These are phyloP conservation scores for Drosophila barbarae DNA, from an alignment of 2,888 invertebrate genomes.

Conservation along the genomic window DNA sequence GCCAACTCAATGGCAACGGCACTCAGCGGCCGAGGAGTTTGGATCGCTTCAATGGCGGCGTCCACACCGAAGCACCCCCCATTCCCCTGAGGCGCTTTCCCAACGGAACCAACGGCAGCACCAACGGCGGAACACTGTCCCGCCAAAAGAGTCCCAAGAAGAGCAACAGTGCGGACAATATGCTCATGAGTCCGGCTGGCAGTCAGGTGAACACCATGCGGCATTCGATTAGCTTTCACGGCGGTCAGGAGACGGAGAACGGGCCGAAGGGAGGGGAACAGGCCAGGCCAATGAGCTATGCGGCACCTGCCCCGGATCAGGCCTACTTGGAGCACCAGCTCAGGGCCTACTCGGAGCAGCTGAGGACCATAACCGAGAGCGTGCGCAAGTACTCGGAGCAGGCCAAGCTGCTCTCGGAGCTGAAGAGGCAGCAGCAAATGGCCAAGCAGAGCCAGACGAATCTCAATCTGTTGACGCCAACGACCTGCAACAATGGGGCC, in stretches of 20 bases:
- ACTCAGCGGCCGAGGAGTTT: constrained; percentile 77
- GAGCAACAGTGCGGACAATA: constrained; percentile 75
- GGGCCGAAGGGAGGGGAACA: constrained; percentile 38
- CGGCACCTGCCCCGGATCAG: constrained; percentile 78
- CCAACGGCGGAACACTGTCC: constrained; percentile 50
- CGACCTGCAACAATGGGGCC: constrained; percentile 24
- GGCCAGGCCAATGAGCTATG: constrained; percentile 77
- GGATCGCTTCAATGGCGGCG: constrained; percentile 75
- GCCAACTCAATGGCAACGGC: constrained; percentile 52
- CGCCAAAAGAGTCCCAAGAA: constrained; percentile 70
- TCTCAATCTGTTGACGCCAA: constrained; percentile 60
- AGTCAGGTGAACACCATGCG: constrained; percentile 66
- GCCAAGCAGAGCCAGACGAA: constrained; percentile 67
- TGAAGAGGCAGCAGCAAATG: constrained; percentile 78
- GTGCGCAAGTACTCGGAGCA: constrained; percentile 80
- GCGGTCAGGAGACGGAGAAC: constrained; percentile 66
- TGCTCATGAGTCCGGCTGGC: constrained; percentile 40
- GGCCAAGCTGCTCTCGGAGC: constrained; percentile 78
- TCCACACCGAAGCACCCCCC: constrained; percentile 71
- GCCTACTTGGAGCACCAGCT: constrained; percentile 79
- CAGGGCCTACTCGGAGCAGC: constrained; percentile 79
- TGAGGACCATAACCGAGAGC: constrained; percentile 79
- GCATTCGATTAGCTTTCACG: constrained; percentile 79
- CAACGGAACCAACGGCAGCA: constrained; percentile 41
- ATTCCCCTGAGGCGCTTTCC: constrained; percentile 76